phyloP scores from a whole-genome alignment of 1,140 invertebrate genomes.

The Ooceraea biroi region DNA sequence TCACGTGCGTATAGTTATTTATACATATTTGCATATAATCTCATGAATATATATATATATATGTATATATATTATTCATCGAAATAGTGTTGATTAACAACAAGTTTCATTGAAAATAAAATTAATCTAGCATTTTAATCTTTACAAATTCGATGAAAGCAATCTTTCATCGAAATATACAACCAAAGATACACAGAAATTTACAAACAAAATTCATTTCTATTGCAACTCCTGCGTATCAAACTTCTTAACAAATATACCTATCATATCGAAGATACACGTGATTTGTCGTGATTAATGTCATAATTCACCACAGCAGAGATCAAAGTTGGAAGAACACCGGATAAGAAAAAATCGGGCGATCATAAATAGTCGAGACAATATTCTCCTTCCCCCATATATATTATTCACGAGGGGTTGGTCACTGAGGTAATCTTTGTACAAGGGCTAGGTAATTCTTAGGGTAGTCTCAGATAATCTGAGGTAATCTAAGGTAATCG shows the following conservation, averaged over 20 bases:
- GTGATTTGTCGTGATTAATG: neutral
- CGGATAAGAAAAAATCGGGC: neutral
- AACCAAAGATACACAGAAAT: neutral
- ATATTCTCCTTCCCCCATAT: neutral
- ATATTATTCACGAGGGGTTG: conserved; percentile 38
- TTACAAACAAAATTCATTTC: neutral
- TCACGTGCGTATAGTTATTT: too few relatives aligned
- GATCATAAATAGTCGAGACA: neutral
- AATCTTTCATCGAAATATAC: neutral
- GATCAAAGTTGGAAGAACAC: conserved; percentile 4
- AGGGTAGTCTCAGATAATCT: too few relatives aligned
- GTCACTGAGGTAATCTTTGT: too few relatives aligned
- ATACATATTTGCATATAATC: too few relatives aligned
- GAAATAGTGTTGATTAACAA: neutral
- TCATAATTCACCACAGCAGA: too few relatives aligned
- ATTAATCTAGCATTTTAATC: neutral
- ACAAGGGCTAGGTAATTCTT: too few relatives aligned
- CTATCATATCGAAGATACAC: neutral
- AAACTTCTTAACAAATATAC: neutral
- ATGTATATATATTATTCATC: too few relatives aligned
- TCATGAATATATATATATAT: too few relatives aligned
- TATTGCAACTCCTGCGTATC: neutral
- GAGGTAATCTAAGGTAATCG: too few relatives aligned
- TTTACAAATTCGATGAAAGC: neutral
- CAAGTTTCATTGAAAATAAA: neutral